These are phyloP conservation scores for Sebastes hubbsi DNA, from an alignment of 2,797 vertebrate genomes.

Conservation along the genomic window DNA sequence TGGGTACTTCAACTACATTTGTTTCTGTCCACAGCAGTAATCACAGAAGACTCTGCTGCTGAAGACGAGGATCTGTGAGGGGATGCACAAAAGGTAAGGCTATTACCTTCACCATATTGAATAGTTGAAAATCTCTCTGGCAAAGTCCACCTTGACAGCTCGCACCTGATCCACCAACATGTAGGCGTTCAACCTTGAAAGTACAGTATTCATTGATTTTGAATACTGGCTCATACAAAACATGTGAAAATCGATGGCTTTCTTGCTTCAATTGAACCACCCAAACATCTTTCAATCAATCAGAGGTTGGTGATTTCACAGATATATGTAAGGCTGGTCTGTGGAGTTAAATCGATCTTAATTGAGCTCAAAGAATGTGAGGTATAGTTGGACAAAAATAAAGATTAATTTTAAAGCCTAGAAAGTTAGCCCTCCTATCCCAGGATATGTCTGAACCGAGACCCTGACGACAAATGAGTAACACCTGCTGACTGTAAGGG, in stretches of 20 bases:
- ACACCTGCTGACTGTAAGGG: background rate
- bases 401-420: background rate
- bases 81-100: constrained; percentile 18
- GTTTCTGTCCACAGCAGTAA: constrained; percentile 32
- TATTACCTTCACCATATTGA: background rate
- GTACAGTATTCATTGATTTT: constrained; percentile 14
- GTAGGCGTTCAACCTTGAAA: constrained; percentile 9
- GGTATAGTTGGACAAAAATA: background rate
- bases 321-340: background rate
- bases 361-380: background rate
- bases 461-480: background rate
- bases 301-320: background rate
- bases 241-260: constrained; percentile 2
- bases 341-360: background rate
- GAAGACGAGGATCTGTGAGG: background rate
- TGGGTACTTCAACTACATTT: background rate
- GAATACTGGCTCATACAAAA: constrained; percentile 22
- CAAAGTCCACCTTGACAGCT: constrained; percentile 9
- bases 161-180: background rate
- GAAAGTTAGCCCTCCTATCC: background rate
- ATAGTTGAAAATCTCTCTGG: background rate
- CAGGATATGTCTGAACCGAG: background rate
- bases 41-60: background rate
- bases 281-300: constrained; percentile 1
- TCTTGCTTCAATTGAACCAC: background rate